Evolutionary conservation across 2,888 invertebrate species (phyloP), one percentile per base, ranked within the genome.

Genomic region (Chloromyia formosa): DNA sequence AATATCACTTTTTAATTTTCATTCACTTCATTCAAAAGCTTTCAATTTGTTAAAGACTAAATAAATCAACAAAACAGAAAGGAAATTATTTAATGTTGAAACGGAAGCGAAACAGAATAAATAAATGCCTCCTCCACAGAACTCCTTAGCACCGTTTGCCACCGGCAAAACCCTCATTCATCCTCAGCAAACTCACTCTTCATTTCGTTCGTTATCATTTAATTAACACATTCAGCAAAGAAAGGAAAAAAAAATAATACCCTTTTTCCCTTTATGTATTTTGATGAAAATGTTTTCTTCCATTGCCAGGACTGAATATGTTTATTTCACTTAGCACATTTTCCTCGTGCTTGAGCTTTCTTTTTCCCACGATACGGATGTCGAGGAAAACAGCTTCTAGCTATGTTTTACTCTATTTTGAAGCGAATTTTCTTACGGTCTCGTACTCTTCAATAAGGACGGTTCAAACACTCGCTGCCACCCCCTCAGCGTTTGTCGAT

Each of bases 391-490:
- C 18, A 14, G 49, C 66, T 23, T 12, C 9, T n/a, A 22, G 66
- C 66, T 20, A 49, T 49, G 66, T 66, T 27, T 20, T 20, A 20
- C 20, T 49, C 66, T 22, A 66, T 66, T 66, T 66, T 49, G n/a
- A 66, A 35, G 1, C 18, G 22, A 49, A 23, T 45, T 66, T 66
- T 49, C 49, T 66, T 49, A 66, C 66, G 16, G 66, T 66, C 49
- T 66, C 66, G 66, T 42, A 66, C 16, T 45, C 49, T 66, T 66
- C 66, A 66, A 49, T 49, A 22, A 35, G 27, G 27, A 35, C 27
- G 27, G 7, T 35, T 35, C 20, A 45, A 66, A 61, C 20, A 14
- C 61, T 61, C 61, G 27, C 35, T 5, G 27, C 22, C 66, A 20
- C 14, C 22, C 20, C 3, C 56, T 56, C 56, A 20, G 2, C 56